phyloP scores from a whole-genome alignment of 2,113 vertebrate species.

The Stictonetta naevosa region DNA sequence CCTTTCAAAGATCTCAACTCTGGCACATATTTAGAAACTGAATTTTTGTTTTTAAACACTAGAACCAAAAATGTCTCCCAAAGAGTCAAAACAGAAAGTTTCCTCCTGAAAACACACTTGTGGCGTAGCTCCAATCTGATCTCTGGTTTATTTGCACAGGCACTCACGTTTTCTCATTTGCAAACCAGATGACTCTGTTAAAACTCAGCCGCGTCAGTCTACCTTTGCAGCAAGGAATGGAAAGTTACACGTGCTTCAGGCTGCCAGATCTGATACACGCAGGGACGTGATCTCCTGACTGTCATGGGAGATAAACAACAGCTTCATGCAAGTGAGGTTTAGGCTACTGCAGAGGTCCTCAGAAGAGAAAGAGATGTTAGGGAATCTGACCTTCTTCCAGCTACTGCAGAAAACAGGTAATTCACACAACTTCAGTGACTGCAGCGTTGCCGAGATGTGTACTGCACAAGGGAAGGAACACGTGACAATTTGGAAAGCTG shows the following conservation, averaged over 20 bases:
- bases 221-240: background rate
- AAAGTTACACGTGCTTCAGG: background rate
- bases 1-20: background rate
- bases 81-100: background rate
- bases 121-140: rapidly evolving
- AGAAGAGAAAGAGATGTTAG: background rate
- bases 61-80: background rate
- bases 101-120: background rate
- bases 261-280: conserved; percentile 13
- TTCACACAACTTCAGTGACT: rapidly evolving
- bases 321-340: background rate
- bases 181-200: background rate
- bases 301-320: background rate
- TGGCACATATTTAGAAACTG: background rate
- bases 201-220: background rate
- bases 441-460: rapidly evolving
- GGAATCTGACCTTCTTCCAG: background rate
- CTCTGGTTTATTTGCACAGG: rapidly evolving
- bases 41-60: background rate
- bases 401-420: rapidly evolving
- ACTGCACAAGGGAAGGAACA: background rate
- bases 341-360: background rate
- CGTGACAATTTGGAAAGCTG: rapidly evolving
- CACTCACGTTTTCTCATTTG: background rate
- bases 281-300: background rate